phyloP scores from a whole-genome alignment of 2,797 vertebrate species.

The Melanotaenia nigrans region DNA sequence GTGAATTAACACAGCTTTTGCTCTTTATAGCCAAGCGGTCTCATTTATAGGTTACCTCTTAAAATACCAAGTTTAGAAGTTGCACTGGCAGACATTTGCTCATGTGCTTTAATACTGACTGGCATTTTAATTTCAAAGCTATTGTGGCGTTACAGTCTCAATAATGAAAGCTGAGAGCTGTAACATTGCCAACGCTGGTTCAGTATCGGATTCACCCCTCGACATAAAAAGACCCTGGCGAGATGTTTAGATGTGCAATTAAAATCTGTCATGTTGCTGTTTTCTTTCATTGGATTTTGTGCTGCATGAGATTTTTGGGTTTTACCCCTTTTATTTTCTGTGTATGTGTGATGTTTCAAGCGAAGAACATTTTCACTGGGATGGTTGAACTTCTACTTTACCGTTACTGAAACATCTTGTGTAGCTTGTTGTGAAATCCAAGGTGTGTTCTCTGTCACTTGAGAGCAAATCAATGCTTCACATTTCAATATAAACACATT shows the following conservation, averaged over 20 bases:
- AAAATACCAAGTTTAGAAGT: neutral
- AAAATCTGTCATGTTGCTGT: neutral
- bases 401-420: neutral
- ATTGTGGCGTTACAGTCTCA: neutral
- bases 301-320: neutral
- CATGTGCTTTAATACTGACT: neutral
- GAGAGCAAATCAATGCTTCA: neutral
- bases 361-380: neutral
- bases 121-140: neutral
- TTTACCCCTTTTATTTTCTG: neutral
- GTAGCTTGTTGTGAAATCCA: neutral
- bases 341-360: neutral
- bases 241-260: neutral
- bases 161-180: neutral
- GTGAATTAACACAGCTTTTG: neutral
- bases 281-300: neutral
- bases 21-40: neutral
- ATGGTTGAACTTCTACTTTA: neutral
- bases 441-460: neutral
- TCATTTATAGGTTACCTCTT: neutral
- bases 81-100: neutral
- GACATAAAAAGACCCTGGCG: neutral
- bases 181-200: neutral
- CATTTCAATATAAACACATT: neutral
- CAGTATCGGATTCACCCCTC: neutral